These are phyloP conservation scores for Drosophila nannoptera DNA, from an alignment of 1,140 invertebrate genomes.

Conservation along the genomic window DNA sequence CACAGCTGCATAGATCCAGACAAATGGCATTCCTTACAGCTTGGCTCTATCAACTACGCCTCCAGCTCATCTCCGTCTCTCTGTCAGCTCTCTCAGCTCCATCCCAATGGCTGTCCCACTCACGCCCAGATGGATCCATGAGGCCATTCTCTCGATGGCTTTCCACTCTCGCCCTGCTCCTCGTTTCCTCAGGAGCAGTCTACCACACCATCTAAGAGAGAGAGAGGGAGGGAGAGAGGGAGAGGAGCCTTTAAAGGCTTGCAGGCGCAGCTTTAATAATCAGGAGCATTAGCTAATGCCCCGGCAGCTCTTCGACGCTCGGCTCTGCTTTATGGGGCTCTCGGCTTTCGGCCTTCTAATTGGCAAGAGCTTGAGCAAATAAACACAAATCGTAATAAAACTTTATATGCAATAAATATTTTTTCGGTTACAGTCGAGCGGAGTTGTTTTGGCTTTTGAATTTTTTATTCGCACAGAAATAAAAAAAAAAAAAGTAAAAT, in stretches of 20 bases:
- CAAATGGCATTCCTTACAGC: too few relatives aligned
- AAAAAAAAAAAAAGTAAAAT: slow-evolving; percentile 50
- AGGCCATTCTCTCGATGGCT: not conserved
- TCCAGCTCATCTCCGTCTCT: not conserved
- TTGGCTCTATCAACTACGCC: too few relatives aligned
- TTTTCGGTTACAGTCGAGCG: slow-evolving; percentile 55
- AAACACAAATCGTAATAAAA: slow-evolving; percentile 77
- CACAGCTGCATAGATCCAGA: too few relatives aligned
- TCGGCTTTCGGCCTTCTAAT: slow-evolving; percentile 57
- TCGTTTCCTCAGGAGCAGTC: too few relatives aligned
- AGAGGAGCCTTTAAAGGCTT: not conserved
- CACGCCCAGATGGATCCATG: not conserved
- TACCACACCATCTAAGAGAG: too few relatives aligned
- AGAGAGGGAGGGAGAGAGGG: not conserved
- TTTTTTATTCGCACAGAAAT: slow-evolving; percentile 67
- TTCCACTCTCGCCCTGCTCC: too few relatives aligned
- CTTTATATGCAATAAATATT: slow-evolving; percentile 75
- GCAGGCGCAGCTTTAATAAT: slow-evolving; percentile 4
- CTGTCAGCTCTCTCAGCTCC: too few relatives aligned
- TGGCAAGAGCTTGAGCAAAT: slow-evolving; percentile 72
- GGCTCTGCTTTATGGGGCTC: slow-evolving; percentile 61
- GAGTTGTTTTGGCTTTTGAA: slow-evolving; percentile 71
- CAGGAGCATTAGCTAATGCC: slow-evolving; percentile 14
- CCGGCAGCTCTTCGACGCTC: slow-evolving; percentile 1
- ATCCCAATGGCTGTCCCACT: too few relatives aligned